These are phyloP conservation scores for Thaumetopoea pityocampa DNA, from an alignment of 1,140 invertebrate genomes.

Conservation along the genomic window DNA sequence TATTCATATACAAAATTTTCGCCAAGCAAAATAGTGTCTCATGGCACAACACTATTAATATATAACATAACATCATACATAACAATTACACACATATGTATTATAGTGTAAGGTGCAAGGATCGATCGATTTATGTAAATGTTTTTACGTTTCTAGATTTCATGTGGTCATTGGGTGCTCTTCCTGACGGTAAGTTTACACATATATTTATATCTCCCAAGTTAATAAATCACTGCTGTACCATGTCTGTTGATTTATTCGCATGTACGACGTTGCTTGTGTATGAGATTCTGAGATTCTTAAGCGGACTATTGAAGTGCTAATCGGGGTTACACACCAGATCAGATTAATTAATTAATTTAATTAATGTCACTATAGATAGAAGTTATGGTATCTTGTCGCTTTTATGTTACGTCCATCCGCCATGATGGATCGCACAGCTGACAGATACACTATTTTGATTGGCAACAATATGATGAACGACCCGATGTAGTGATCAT, in stretches of 20 bases:
- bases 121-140: conserved; percentile 76
- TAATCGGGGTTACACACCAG: conserved; percentile 31
- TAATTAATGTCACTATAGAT: conserved; percentile 37
- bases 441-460: conserved; percentile 76
- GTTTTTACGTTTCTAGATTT: conserved; percentile 94
- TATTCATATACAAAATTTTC: conserved; percentile 37
- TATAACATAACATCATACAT: conserved; percentile 34
- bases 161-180: conserved; percentile 97
- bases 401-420: conserved; percentile 35
- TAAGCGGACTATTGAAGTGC: conserved; percentile 16
- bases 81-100: conserved; percentile 41
- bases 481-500: conserved; percentile 63
- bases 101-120: conserved; percentile 60
- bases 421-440: conserved; percentile 62
- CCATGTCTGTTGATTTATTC: conserved; percentile 33
- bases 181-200: conserved; percentile 92
- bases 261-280: too few species aligned
- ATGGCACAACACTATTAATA: conserved; percentile 41
- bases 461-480: conserved; percentile 75
- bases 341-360: conserved; percentile 46
- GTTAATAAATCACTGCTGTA: conserved; percentile 36
- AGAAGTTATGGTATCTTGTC: conserved; percentile 44
- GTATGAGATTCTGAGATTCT: conserved; percentile 7
- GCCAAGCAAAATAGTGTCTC: conserved; percentile 75
- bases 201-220: conserved; percentile 49